These are phyloP conservation scores for Avahi laniger DNA, from an alignment of 2,797 vertebrate genomes.

Conservation along the genomic window DNA sequence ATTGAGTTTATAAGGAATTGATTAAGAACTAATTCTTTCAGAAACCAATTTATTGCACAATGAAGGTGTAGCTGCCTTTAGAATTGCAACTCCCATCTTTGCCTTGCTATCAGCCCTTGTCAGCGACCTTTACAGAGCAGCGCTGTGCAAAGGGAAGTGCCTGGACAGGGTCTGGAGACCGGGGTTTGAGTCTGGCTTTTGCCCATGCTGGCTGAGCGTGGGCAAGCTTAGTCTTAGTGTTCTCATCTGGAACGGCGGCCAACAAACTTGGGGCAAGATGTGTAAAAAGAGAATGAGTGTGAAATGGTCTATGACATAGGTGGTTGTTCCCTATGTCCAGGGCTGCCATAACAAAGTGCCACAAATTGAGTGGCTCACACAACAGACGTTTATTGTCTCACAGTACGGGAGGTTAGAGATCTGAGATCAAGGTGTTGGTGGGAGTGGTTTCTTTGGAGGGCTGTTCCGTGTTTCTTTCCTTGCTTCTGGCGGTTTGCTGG, in stretches of 20 bases:
- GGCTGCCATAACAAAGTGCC: background rate
- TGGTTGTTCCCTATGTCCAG: background rate
- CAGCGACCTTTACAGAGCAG: background rate
- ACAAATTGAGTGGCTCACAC: background rate
- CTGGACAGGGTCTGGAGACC: rapidly evolving
- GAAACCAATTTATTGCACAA: background rate
- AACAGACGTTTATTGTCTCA: background rate
- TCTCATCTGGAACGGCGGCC: background rate
- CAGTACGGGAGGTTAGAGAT: background rate
- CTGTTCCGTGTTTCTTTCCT: background rate
- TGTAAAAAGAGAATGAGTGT: background rate
- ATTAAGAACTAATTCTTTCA: constrained; percentile 37
- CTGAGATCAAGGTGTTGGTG: background rate
- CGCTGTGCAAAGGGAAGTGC: background rate
- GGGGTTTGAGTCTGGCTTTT: background rate
- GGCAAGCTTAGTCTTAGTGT: background rate
- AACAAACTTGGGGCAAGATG: background rate
- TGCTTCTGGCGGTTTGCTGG: background rate
- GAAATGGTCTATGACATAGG: background rate
- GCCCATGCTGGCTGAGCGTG: background rate
- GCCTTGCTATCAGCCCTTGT: background rate
- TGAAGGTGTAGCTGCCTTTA: background rate
- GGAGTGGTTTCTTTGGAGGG: background rate
- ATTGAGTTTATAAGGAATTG: constrained; percentile 30
- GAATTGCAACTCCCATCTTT: background rate